A percentile compares a stretch with the other conserved stretches of the same genome.
These are phyloP conservation scores for Aphrocallistes beatrix DNA, from an alignment of 37 sponge, comb jelly and placozoan genomes.

Conservation along the genomic window DNA sequence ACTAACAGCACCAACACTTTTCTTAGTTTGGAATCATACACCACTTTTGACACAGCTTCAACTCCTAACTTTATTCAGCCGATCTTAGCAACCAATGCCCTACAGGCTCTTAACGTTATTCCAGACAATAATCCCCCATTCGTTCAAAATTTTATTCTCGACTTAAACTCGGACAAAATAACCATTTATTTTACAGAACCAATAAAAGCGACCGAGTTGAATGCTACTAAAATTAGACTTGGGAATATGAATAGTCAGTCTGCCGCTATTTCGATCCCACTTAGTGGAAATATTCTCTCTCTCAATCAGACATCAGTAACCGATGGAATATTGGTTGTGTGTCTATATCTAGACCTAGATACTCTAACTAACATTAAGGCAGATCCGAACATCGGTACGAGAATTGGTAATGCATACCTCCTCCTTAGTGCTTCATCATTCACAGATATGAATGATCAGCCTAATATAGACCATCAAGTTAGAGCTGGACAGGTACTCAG, in stretches of 20 bases:
- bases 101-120: conserved; percentile 23
- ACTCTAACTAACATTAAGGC: neutral
- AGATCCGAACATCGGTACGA: conserved; percentile 33
- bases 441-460: conserved; percentile 40
- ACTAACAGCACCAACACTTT: conserved; percentile 28
- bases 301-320: neutral
- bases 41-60: conserved; percentile 36
- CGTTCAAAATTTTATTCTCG: conserved; percentile 35
- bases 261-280: neutral
- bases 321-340: neutral
- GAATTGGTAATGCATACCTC: conserved; percentile 46
- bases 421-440: conserved; percentile 30
- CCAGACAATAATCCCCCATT: conserved; percentile 46
- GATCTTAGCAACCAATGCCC: conserved; percentile 25
- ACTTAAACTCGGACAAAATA: conserved; percentile 39
- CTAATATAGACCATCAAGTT: neutral
- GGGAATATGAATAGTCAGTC: conserved; percentile 20
- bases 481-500: neutral
- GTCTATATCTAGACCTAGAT: neutral
- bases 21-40: conserved; percentile 20
- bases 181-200: conserved; percentile 59
- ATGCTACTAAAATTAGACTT: conserved; percentile 40
- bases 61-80: conserved; percentile 32
- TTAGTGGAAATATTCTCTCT: neutral
- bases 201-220: conserved; percentile 37